Base-by-base conservation (phyloP, 2,797 vertebrate genomes). In the Gobionotothen gibberifrons region DNA sequence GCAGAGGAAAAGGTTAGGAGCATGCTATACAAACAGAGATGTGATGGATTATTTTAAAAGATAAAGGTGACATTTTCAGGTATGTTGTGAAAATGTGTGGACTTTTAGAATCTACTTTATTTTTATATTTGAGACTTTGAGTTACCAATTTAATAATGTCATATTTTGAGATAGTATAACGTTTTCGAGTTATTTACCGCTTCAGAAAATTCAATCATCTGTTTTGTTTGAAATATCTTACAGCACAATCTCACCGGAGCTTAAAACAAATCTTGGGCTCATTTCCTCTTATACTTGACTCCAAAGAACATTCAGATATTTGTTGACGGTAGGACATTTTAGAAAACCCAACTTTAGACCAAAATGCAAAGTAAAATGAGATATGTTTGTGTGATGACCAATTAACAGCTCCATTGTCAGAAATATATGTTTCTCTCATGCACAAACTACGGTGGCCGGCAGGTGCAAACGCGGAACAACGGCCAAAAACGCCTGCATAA, bases 1-100 rank as follows among this genome's bases (percentile, higher is more conserved):
- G 57, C 55, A 36, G 12, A 0, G 4, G 54, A 48, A 74, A 82
- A 78, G 80, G 80, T 82, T 66, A 74, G 48, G 70, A 47, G 74
- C 26, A 2, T 1, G 8, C 32, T 36, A 36, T 8, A 7, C 17
- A 3, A 19, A 47, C 21, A 76, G 19, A 42, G 36, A 48, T 15
- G n/a, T 17, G n/a, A 26, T 54, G 62, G 6, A 10, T 32, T 63
- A 21, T 3, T 26, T 58, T 13, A 49, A 63, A 29, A 44, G 21
- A 32, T 16, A 3, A 49, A 68, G 13, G 44, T 21, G 10, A 17
- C 3, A 36, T 52, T 56, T 62, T 44, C 15, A 21, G 3, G n/a
- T 44, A n/a, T 62, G 39, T 36, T 39, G 15, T 19, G 9, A 19
- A 22, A 4, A 1, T 1, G 40, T 17, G 4, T 36, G 46, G 6